phyloP scores from a whole-genome alignment of 2,797 vertebrate genomes.

The Fistularia tabacaria region DNA sequence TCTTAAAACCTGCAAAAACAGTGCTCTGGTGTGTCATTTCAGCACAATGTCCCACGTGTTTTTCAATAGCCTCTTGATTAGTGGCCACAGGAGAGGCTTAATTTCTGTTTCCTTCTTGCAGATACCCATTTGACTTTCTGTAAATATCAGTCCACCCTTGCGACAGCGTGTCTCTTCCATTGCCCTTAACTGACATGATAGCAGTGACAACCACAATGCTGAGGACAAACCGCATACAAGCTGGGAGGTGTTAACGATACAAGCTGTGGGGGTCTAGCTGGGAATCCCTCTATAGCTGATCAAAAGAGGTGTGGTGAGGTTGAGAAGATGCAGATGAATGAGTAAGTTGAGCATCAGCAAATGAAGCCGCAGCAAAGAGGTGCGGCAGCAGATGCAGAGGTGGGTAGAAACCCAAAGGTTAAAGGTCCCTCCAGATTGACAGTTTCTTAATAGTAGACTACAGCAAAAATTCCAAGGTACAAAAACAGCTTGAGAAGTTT shows the following conservation, averaged over 20 bases:
- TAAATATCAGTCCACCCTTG: constrained; percentile 60
- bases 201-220: constrained; percentile 28
- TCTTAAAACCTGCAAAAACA: no score
- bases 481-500: constrained; percentile 15
- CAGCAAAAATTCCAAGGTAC: constrained; percentile 49
- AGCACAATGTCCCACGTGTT: no score
- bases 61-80: no score
- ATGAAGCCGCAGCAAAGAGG: constrained; percentile 9
- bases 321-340: constrained; percentile 30
- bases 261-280: constrained; percentile 23
- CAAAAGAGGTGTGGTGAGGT: constrained; percentile 34
- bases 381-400: constrained; percentile 43
- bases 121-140: no score
- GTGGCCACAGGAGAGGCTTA: no score
- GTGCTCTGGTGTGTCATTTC: no score
- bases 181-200: constrained; percentile 43
- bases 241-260: constrained; percentile 20
- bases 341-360: constrained; percentile 13
- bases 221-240: constrained; percentile 42
- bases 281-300: constrained; percentile 60
- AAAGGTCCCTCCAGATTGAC: constrained; percentile 36
- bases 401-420: constrained; percentile 53
- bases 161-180: constrained; percentile 11
- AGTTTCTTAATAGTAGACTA: constrained; percentile 27
- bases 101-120: no score